Evolutionary conservation across 2,888 invertebrate species (phyloP).

Genomic region (Callyntrura sp.): DNA sequence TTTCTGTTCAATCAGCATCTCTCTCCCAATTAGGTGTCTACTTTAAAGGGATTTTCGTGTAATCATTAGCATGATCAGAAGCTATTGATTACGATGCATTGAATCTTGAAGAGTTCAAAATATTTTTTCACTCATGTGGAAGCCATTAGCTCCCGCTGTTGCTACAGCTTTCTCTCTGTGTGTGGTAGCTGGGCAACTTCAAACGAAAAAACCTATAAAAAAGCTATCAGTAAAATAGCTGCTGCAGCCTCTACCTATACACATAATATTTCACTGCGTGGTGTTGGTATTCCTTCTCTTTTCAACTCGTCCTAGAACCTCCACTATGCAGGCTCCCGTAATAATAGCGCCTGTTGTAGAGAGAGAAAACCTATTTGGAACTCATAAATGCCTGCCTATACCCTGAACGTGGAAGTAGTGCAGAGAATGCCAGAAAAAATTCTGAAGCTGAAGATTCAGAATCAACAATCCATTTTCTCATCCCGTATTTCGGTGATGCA

Average conservation of each 20-base stretch:
- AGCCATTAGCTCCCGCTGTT: conserved; percentile 28
- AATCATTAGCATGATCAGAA: conserved; percentile 63
- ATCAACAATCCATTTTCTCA: conserved; percentile 72
- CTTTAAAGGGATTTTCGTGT: conserved; percentile 68
- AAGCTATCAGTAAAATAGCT: neutral
- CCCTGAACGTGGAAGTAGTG: too few relatives aligned
- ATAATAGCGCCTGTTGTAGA: too few relatives aligned
- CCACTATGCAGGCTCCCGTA: too few relatives aligned
- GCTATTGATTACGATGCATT: conserved; percentile 49
- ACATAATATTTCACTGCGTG: neutral
- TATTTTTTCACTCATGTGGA: conserved; percentile 15
- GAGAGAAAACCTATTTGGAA: too few relatives aligned
- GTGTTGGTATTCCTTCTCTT: too few relatives aligned
- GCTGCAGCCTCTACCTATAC: neutral
- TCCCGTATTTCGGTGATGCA: conserved; percentile 56
- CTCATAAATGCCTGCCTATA: too few relatives aligned
- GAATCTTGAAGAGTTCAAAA: conserved; percentile 29
- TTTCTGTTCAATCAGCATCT: neutral
- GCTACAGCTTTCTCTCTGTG: neutral
- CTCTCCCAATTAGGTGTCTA: conserved; percentile 31
- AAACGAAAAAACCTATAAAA: conserved; percentile 44
- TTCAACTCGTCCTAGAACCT: too few relatives aligned
- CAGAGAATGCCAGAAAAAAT: neutral
- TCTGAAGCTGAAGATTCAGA: conserved; percentile 41
- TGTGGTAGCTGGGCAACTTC: neutral